Evolutionary conservation across 1,140 invertebrate species (phyloP).

Genomic region (Centruroides vittatus): DNA sequence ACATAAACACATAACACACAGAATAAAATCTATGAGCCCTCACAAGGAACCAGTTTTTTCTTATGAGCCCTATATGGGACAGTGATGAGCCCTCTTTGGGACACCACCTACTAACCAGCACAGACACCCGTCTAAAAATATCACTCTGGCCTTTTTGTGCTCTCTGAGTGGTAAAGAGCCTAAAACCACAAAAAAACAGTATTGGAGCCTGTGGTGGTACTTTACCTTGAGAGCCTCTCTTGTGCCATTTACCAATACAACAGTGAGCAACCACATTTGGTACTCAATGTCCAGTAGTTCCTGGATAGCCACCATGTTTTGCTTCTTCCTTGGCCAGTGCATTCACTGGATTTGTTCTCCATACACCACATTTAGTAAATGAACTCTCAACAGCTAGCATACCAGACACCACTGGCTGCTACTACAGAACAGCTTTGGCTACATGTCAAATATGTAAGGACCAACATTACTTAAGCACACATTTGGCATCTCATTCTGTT

Average conservation of each 20-base stretch:
- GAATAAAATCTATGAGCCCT: no score
- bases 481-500: no score
- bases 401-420: not conserved
- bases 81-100: no score
- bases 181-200: not conserved
- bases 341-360: not conserved
- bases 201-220: not conserved
- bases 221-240: not conserved
- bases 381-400: not conserved
- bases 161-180: no score
- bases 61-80: not conserved
- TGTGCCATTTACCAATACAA: not conserved
- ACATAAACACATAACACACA: no score
- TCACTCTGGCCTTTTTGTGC: not conserved
- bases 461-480: not conserved
- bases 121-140: not conserved
- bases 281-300: not conserved
- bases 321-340: not conserved
- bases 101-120: no score
- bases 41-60: not conserved
- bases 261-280: not conserved
- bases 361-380: not conserved
- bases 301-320: slow-evolving; percentile 1
- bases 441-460: slow-evolving; percentile 9
- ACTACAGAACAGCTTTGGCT: not conserved